Conservation (phyloP, 2,888 invertebrate species). For the Syrista parreyssii region DNA sequence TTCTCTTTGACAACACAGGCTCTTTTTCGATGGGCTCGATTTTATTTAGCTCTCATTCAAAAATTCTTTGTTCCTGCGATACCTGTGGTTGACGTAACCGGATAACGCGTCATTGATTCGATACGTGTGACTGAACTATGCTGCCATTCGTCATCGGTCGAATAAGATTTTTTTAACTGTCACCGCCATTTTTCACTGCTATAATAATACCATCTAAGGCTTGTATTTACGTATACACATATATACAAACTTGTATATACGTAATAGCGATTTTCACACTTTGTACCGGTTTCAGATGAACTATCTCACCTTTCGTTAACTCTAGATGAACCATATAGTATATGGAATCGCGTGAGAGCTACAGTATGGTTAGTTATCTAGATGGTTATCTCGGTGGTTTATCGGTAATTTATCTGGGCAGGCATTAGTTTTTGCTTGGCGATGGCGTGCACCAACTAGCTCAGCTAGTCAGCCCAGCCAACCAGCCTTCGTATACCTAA, state of each 20-base stretch:
- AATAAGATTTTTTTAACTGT: not conserved
- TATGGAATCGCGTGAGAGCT: slow-evolving; percentile 31
- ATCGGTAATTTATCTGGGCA: slow-evolving; percentile 66
- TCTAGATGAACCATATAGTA: slow-evolving; percentile 29
- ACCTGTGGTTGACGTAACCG: slow-evolving; percentile 17
- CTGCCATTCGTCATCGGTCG: not conserved
- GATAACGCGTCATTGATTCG: not conserved
- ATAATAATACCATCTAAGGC: not conserved
- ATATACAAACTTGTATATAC: too few species aligned
- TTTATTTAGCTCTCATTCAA: slow-evolving; percentile 37
- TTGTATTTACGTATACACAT: not conserved
- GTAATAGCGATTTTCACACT: not conserved
- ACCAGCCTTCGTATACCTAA: slow-evolving; percentile 55
- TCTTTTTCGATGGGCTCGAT: slow-evolving; percentile 37
- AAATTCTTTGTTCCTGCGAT: slow-evolving; percentile 27
- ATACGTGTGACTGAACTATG: not conserved
- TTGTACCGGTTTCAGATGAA: not conserved
- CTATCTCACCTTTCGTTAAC: not conserved
- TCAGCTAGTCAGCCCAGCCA: not conserved
- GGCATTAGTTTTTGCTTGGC: slow-evolving; percentile 65
- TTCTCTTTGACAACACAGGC: slow-evolving; percentile 2
- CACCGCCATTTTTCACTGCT: not conserved
- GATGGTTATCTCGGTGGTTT: slow-evolving; percentile 62
- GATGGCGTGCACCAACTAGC: slow-evolving; percentile 57
- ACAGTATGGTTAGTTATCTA: slow-evolving; percentile 57